Percentiles rank a stretch among this genome's conserved stretches.
Conservation (phyloP, 2,797 vertebrate genomes). For the Miichthys miiuy region DNA sequence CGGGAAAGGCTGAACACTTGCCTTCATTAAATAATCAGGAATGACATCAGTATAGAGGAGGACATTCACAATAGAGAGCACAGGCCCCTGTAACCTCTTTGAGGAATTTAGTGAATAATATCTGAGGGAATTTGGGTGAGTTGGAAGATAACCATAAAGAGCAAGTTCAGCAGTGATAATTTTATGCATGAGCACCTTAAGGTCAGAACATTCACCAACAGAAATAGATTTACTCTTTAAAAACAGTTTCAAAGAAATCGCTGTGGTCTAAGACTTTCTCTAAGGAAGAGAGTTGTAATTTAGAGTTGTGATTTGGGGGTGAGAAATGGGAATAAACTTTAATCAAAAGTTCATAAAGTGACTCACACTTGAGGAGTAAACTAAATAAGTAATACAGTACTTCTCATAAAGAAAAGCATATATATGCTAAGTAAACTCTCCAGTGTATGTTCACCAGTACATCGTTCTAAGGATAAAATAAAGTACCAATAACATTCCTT, state of each 20-base stretch:
- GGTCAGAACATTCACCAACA: constrained; percentile 43
- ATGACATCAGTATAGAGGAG: constrained; percentile 29
- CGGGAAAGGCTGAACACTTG: constrained; percentile 7
- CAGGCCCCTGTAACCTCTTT: constrained; percentile 20
- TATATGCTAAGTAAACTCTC: neutral
- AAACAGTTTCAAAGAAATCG: constrained; percentile 38
- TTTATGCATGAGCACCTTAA: constrained; percentile 53
- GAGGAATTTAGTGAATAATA: constrained; percentile 56
- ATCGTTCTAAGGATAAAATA: neutral
- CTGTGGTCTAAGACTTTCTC: constrained; percentile 11
- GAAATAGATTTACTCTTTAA: constrained; percentile 51
- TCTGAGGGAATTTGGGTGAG: constrained; percentile 35
- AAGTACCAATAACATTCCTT: neutral
- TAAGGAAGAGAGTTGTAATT: constrained; percentile 11
- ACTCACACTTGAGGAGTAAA: constrained; percentile 1
- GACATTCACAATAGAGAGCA: constrained; percentile 16
- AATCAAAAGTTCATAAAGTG: constrained; percentile 7
- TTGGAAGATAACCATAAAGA: constrained; percentile 55
- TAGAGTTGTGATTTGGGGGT: constrained; percentile 6
- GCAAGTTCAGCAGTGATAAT: constrained; percentile 36
- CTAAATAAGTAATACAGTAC: neutral
- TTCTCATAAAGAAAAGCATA: neutral
- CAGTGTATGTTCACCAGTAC: neutral
- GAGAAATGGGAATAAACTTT: constrained; percentile 1
- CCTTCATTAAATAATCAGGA: constrained; percentile 40